These are phyloP conservation scores for Orthonevra nobilis DNA, from an alignment of 2,888 invertebrate genomes.

Conservation along the genomic window DNA sequence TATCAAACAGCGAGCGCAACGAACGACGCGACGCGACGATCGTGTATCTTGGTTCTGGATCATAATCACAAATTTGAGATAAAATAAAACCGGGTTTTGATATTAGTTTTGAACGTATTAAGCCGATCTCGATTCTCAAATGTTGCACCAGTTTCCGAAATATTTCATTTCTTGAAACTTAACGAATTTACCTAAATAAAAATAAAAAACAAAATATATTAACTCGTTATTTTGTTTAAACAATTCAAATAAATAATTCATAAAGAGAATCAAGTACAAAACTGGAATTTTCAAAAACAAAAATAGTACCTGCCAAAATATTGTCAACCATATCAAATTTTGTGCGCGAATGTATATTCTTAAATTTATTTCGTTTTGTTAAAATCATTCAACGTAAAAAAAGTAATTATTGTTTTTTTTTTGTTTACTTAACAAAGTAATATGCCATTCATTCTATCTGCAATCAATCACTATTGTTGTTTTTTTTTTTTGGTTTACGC, in stretches of 20 bases:
- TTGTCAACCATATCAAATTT: slow-evolving; percentile 2
- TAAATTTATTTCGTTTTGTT: slow-evolving; percentile 9
- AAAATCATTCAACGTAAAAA: slow-evolving; percentile 20
- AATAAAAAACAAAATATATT: too few species aligned
- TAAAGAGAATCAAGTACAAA: slow-evolving; percentile 44
- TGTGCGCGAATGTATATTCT: slow-evolving; percentile 14
- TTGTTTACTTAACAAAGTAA: background rate
- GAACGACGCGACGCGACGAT: slow-evolving; percentile 47
- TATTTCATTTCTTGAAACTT: slow-evolving; percentile 18
- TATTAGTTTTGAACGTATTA: background rate
- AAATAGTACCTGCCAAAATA: slow-evolving; percentile 1
- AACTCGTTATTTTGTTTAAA: background rate
- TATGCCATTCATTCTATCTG: slow-evolving; percentile 9
- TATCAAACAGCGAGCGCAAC: slow-evolving; percentile 52
- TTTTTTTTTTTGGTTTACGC: too few species aligned
- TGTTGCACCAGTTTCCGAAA: slow-evolving; percentile 32
- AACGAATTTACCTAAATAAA: slow-evolving; percentile 56
- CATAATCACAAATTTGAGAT: slow-evolving; percentile 21
- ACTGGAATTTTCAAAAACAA: slow-evolving; percentile 18
- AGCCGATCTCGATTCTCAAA: slow-evolving; percentile 43
- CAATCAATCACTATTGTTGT: slow-evolving; percentile 41
- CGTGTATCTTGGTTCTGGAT: slow-evolving; percentile 56
- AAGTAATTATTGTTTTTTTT: slow-evolving; percentile 33
- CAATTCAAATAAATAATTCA: background rate
- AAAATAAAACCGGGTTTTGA: slow-evolving; percentile 9